Evolutionary conservation across 2,797 vertebrate species (phyloP).

Genomic region (Psittacula derbiana): DNA sequence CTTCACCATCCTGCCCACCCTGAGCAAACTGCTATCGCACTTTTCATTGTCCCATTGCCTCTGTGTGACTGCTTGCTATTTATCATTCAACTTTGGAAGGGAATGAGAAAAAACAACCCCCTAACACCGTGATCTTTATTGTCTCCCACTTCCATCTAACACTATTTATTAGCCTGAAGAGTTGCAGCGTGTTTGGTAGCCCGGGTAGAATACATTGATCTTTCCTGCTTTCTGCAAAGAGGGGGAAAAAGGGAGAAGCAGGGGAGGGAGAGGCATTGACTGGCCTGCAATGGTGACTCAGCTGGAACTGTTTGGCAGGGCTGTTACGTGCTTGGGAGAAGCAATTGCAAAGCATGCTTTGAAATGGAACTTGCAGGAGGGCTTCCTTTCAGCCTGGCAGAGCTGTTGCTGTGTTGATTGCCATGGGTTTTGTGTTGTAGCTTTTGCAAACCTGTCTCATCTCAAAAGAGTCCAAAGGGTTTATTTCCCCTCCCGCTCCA

Average conservation of each 20-base stretch:
- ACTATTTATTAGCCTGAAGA: not conserved
- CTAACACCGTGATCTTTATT: not conserved
- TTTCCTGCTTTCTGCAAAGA: not conserved
- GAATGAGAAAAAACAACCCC: not conserved
- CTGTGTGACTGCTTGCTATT: not conserved
- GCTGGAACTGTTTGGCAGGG: conserved; percentile 5
- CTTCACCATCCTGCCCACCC: not conserved
- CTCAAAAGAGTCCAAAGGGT: conserved; percentile 17
- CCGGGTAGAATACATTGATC: not conserved
- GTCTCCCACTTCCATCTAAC: not conserved
- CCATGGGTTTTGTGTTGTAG: not conserved
- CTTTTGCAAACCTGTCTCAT: conserved; percentile 17
- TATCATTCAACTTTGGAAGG: accelerated
- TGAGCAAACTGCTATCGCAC: accelerated
- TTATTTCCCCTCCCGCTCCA: conserved; percentile 6
- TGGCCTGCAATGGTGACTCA: conserved; percentile 10
- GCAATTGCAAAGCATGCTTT: not conserved
- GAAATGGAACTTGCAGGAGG: conserved; percentile 7
- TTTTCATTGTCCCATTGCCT: accelerated
- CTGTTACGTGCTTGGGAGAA: not conserved
- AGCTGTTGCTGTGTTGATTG: conserved; percentile 17
- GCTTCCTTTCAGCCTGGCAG: conserved; percentile 32
- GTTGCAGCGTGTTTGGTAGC: not conserved
- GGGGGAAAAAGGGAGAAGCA: not conserved
- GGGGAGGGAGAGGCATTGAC: not conserved